Percentiles rank a stretch among this genome's conserved stretches.
phyloP scores from a whole-genome alignment of 1,140 invertebrate genomes.

The Panagrolaimus sp. region DNA sequence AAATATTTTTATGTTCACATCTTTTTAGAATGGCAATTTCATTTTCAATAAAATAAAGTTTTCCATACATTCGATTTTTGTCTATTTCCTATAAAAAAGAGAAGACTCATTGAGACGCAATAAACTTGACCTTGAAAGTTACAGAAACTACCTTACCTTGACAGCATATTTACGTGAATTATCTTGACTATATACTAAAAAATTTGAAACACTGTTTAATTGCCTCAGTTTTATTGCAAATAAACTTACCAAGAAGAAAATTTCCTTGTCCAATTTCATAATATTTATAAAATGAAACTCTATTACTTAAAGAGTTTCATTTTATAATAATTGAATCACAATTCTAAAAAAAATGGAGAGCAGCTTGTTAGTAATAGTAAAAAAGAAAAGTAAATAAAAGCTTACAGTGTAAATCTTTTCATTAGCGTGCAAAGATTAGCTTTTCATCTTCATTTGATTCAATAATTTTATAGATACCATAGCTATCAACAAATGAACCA shows the following conservation, averaged over 20 bases:
- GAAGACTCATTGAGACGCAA: neutral
- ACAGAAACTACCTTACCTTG: conserved; percentile 26
- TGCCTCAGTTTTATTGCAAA: conserved; percentile 36
- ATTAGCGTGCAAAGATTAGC: conserved; percentile 19
- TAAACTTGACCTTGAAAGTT: neutral
- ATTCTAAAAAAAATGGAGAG: conserved; percentile 18
- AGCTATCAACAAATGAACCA: too few species aligned
- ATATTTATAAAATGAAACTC: conserved; percentile 32
- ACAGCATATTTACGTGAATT: conserved; percentile 36
- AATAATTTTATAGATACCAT: too few species aligned
- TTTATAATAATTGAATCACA: conserved; percentile 12
- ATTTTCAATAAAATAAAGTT: conserved; percentile 44
- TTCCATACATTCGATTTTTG: conserved; percentile 39
- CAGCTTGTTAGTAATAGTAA: conserved; percentile 8
- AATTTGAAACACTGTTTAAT: conserved; percentile 48
- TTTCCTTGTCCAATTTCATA: conserved; percentile 44
- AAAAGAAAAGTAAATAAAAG: neutral
- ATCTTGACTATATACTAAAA: conserved; percentile 18
- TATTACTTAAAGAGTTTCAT: conserved; percentile 25
- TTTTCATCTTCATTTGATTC: too few species aligned
- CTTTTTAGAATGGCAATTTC: conserved; percentile 30
- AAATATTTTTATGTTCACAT: conserved; percentile 39
- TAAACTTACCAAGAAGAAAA: conserved; percentile 36
- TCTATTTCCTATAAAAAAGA: conserved; percentile 38
- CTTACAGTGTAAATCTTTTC: conserved; percentile 30